Evolutionary conservation across 2,797 vertebrate species (phyloP).

Genomic region (Rhincodon typus): DNA sequence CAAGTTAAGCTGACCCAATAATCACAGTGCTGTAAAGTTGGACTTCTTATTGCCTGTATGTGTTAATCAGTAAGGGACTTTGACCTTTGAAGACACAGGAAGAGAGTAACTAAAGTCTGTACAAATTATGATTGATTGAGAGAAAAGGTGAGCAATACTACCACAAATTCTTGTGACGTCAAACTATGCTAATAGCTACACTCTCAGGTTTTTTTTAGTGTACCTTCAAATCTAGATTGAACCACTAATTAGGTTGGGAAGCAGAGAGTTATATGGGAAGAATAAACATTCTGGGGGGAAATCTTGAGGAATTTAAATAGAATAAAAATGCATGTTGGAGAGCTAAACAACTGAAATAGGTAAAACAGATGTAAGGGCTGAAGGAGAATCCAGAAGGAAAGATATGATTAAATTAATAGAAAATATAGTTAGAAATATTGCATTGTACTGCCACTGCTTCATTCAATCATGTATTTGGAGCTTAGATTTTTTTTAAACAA

Average conservation of each 20-base stretch:
- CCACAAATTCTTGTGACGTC: no score
- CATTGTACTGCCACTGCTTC: not conserved
- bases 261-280: not conserved
- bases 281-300: not conserved
- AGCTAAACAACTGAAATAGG: not conserved
- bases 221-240: not conserved
- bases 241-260: not conserved
- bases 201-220: not conserved
- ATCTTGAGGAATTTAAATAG: not conserved
- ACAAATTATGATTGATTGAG: not conserved
- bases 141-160: not conserved
- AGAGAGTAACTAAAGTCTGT: not conserved
- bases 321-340: not conserved
- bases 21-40: not conserved
- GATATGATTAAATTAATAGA: not conserved
- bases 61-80: not conserved
- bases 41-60: not conserved
- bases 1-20: not conserved
- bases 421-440: slow-evolving; percentile 6
- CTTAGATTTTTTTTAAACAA: not conserved
- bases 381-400: not conserved
- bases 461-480: not conserved
- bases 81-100: not conserved
- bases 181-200: not conserved
- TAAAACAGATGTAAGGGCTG: not conserved